Evolutionary conservation across 37 sponge, comb jelly and placozoan species (phyloP), one percentile per base, ranked within the genome.

Genomic region (Petrosia ficiformis): DNA sequence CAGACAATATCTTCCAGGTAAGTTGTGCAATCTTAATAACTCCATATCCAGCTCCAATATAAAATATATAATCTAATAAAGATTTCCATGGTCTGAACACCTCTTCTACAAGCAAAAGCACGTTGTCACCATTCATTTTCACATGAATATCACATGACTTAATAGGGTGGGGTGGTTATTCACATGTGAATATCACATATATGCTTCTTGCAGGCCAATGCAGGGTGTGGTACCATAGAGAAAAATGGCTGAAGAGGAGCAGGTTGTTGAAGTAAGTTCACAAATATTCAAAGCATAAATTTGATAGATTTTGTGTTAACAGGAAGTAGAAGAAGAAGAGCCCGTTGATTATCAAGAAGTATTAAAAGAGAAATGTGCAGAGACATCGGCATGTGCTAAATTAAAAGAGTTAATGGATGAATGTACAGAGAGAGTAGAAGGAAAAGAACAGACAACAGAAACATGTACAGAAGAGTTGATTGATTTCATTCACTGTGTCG

Each of bases 401-500:
- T 77, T 93, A 28, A 78, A 77, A 67, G 84, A 82, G 37, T 31
- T 73, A 8, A 34, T 90, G 54, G 93, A 96, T 42, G 70, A 44
- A 26, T 96, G 97, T 63, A 84, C 57, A 2, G 91, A 89, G 24
- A 77, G 94, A 44, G 97, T 96, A n/a, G 44, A 75, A 8, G 44
- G 81, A 40, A 85, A 78, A 52, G 70, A 48, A 38, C 75, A 72
- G 21, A 93, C 97, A 4, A 70, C 89, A 8, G 97, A 96, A 77
- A 83, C 67, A 8, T 96, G 97, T 65, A 67, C 68, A 60, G 79
- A 89, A 65, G 94, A 96, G 79, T 75, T 96, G 33, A 77, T 83
- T 54, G 97, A 96, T 67, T 96, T 96, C 65, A 39, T 96, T n/a
- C 84, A 84, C 67, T 96, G 97, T 39, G 88, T 90, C 16, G 97